phyloP scores from a whole-genome alignment of 2,797 vertebrate species.

The Streptopelia turtur region DNA sequence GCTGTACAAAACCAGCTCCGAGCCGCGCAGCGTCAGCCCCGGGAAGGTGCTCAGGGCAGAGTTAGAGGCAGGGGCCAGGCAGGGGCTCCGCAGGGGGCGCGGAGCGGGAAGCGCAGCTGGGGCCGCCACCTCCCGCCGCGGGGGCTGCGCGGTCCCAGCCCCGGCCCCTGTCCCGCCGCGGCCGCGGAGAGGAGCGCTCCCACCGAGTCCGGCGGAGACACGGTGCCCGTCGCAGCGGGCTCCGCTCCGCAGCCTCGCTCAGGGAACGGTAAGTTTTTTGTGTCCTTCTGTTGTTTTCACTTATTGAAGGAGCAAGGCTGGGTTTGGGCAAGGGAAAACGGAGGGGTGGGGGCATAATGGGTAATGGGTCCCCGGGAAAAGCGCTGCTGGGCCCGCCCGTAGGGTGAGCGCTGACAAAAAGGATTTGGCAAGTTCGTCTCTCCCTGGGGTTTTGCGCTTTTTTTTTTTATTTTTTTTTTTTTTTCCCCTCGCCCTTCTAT shows the following conservation, averaged over 20 bases:
- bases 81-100: background rate
- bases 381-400: background rate
- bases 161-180: background rate
- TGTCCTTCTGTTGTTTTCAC: background rate
- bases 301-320: background rate
- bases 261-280: background rate
- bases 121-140: background rate
- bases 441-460: background rate
- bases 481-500: background rate
- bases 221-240: background rate
- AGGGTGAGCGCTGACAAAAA: slow-evolving; percentile 1
- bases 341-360: too few relatives aligned
- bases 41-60: background rate
- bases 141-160: background rate
- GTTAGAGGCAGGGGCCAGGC: background rate
- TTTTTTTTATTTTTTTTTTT: background rate
- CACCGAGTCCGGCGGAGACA: background rate
- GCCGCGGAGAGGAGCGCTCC: background rate
- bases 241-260: background rate
- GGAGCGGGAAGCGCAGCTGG: background rate
- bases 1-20: background rate
- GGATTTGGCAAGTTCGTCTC: slow-evolving; percentile 24
- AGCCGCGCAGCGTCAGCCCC: background rate
- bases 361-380: background rate
- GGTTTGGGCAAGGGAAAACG: background rate